Percentiles rank a stretch among this genome's conserved stretches.
Conservation (phyloP, 2,888 invertebrate species). For the Nemurella pictetii region DNA sequence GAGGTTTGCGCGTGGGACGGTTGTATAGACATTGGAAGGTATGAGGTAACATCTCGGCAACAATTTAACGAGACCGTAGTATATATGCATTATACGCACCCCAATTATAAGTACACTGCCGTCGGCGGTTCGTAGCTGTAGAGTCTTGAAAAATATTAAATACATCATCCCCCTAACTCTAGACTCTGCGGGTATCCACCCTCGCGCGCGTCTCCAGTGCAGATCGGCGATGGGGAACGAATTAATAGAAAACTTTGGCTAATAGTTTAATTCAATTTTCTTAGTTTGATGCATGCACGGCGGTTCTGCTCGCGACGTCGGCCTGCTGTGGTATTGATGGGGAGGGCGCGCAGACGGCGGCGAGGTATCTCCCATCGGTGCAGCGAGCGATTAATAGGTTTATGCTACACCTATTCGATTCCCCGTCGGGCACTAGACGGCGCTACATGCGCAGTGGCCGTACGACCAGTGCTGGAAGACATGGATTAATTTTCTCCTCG, state of each 20-base stretch:
- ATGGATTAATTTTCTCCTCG: no score
- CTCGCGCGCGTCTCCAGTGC: not conserved
- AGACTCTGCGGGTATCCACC: not conserved
- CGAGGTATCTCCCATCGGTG: not conserved
- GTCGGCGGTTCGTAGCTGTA: not conserved
- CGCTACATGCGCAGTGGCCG: no score
- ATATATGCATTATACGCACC: constrained; percentile 31
- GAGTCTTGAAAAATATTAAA: constrained; percentile 30
- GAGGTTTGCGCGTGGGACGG: constrained; percentile 1
- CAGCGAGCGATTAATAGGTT: not conserved
- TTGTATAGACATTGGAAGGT: not conserved
- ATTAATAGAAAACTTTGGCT: constrained; percentile 36
- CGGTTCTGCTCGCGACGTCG: not conserved
- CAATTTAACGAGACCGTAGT: constrained; percentile 34
- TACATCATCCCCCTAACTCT: constrained; percentile 17
- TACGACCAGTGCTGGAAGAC: no score
- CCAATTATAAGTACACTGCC: constrained; percentile 29
- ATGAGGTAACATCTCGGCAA: constrained; percentile 14
- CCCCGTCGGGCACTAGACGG: not conserved
- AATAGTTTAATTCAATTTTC: constrained; percentile 33
- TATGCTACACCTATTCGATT: not conserved
- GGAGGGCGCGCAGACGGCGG: not conserved
- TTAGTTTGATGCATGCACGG: not conserved
- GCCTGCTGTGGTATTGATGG: not conserved
- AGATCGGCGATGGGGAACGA: constrained; percentile 17